These are phyloP conservation scores for Myodes glareolus DNA, from an alignment of 2,113 vertebrate genomes.

Conservation along the genomic window DNA sequence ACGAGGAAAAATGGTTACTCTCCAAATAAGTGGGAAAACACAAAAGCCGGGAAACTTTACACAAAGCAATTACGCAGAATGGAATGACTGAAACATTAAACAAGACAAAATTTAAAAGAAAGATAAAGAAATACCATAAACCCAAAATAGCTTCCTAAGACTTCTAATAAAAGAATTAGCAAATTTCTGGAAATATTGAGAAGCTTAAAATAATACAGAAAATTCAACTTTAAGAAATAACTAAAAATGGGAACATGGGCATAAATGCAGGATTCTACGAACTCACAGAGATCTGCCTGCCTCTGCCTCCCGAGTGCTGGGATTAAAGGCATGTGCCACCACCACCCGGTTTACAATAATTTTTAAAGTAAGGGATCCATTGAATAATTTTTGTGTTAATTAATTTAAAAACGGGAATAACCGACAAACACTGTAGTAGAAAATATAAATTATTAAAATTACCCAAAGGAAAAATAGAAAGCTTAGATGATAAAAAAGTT, in stretches of 20 bases:
- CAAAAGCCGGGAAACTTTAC: not conserved
- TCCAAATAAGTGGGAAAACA: not conserved
- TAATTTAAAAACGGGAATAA: not conserved
- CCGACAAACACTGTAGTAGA: not conserved
- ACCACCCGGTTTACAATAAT: no score
- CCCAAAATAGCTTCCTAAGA: not conserved
- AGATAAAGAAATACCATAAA: not conserved
- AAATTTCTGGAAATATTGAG: constrained; percentile 11
- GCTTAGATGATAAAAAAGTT: not conserved
- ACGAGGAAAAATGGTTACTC: not conserved
- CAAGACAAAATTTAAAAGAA: not conserved
- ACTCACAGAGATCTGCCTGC: no score
- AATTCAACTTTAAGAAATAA: constrained; percentile 11
- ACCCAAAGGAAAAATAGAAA: not conserved
- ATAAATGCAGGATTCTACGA: not conserved
- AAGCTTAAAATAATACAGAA: constrained; percentile 20
- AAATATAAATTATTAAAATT: constrained; percentile 41
- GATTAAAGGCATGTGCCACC: no score
- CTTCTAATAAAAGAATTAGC: not conserved
- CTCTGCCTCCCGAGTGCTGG: no score
- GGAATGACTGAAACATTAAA: not conserved
- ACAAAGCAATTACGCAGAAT: not conserved
- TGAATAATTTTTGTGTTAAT: constrained; percentile 15
- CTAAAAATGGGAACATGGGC: not conserved
- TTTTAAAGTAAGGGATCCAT: not conserved